Evolutionary conservation across 2,797 vertebrate species (phyloP), one percentile per base, ranked within the genome.

Genomic region (Acanthis flammea): DNA sequence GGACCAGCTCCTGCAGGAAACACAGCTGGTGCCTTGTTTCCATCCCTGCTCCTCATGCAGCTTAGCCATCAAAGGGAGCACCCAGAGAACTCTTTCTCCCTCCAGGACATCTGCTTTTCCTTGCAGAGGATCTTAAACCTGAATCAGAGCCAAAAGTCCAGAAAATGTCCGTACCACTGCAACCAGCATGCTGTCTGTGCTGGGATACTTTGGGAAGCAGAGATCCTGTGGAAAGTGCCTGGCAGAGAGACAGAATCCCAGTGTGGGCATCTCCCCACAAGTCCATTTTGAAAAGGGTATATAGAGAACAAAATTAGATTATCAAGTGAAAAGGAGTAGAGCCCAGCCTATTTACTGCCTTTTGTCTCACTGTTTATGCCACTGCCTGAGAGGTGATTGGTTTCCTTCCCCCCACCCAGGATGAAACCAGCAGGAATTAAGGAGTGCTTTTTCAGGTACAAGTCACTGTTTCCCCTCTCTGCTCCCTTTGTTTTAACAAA

Each of bases 211-310:
- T 9, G 19, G 30, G 37, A 82, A 74, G 33, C n/a, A 47, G 44
- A 73, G 5, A 2, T 4, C 6, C 2, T 1, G 25, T 1, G 5
- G 14, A 1, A 3, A 75, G 27, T 1, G 1, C 14, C 15, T 81
- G 30, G n/a, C 31, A 65, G 27, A 47, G 7, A 9, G 7, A 12
- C 14, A 21, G 44, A 58, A 44, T 14, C 8, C n/a, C 10, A 25
- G 9, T 0, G 0, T 42, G 31, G 6, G 1, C 4, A 1, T 63
- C 23, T 84, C 9, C 30, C 23, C 5, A 2, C 6, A 54, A 60
- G 18, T 5, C 7, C 6, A 10, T 62, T 93, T 73, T 45, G 7
- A 31, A 47, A 73, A 15, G 3, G 1, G 53, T 66, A 21, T 7
- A 18, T 42, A 54, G 58, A 54, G 35, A 70, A 74, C 17, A 92